phyloP scores from a whole-genome alignment of 1,140 invertebrate species.

The Habropoda laboriosa region DNA sequence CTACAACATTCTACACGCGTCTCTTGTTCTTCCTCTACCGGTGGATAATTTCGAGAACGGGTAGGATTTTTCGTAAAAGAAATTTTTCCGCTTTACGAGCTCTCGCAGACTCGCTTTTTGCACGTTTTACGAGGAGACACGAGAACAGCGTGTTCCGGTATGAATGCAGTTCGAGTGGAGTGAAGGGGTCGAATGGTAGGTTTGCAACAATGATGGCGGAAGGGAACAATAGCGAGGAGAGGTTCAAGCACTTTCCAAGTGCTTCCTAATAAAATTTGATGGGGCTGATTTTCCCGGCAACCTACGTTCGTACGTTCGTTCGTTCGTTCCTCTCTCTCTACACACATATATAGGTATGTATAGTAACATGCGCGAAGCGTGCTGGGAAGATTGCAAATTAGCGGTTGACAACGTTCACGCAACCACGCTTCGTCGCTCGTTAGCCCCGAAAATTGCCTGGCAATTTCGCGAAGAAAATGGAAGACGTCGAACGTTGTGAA shows the following conservation, averaged over 20 bases:
- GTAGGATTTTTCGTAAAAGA: constrained; percentile 25
- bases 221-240: constrained; percentile 33
- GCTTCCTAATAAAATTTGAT: constrained; percentile 45
- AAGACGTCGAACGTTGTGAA: background rate
- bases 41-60: no score
- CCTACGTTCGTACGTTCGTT: background rate
- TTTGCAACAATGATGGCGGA: constrained; percentile 19
- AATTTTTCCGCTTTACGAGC: constrained; percentile 39
- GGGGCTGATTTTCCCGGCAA: constrained; percentile 6
- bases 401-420: constrained; percentile 5
- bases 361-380: background rate
- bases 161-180: background rate
- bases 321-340: background rate
- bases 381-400: constrained; percentile 3
- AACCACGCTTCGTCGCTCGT: background rate
- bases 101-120: background rate
- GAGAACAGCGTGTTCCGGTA: background rate
- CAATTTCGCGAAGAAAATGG: constrained; percentile 5
- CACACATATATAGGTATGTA: background rate
- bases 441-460: constrained; percentile 7
- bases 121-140: background rate
- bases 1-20: background rate
- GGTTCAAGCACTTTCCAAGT: constrained; percentile 31
- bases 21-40: no score
- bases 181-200: background rate